Evolutionary conservation across 2,888 invertebrate genomes (phyloP), one percentile per base, ranked within the genome.

Genomic region (Drosophila longiperda): DNA sequence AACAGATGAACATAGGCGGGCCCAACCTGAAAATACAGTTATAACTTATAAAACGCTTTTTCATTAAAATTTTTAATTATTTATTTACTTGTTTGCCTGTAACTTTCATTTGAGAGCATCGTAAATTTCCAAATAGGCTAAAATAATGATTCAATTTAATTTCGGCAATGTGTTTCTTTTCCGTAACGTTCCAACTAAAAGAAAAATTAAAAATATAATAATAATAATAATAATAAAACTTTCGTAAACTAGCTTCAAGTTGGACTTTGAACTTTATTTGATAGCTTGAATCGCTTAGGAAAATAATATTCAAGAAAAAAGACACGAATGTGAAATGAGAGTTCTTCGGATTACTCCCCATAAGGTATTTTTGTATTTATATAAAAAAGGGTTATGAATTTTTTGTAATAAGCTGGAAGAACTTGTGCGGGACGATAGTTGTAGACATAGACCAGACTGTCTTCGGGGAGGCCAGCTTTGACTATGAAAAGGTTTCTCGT

Each of bases 1-100:
- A 93, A 91, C 3, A 98, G 93, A 23, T 96, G 95, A 0, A 98
- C 98, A 82, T 96, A 95, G 0, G 96, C 96, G 0, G 98, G 97
- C 0, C 97, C 97, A 73, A 95, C 94, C 94, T 96, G 60, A 29
- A 67, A 50, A 9, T 15, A 49, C 9, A 33, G 7, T 55, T 20
- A 29, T 32, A 23, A 26, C 2, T 26, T 48, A 7, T 9, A 32
- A 33, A 48, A 11, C 32, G 20, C 8, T 9, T 7, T n/a, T 15
- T 3, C 5, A 26, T 12, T 11, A 45, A 11, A 23, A 49, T 29
- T 23, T 0, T 12, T 7, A 40, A 40, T 48, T 20, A 40, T 36
- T 29, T 29, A 29, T n/a, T n/a, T n/a, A n/a, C n/a, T n/a, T n/a
- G n/a, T n/a, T n/a, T n/a, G n/a, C n/a, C n/a, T n/a, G n/a, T 45